Percentiles rank a stretch among this genome's conserved stretches.
Conservation (phyloP, 2,888 invertebrate genomes). For the Cheiracanthium punctorium region DNA sequence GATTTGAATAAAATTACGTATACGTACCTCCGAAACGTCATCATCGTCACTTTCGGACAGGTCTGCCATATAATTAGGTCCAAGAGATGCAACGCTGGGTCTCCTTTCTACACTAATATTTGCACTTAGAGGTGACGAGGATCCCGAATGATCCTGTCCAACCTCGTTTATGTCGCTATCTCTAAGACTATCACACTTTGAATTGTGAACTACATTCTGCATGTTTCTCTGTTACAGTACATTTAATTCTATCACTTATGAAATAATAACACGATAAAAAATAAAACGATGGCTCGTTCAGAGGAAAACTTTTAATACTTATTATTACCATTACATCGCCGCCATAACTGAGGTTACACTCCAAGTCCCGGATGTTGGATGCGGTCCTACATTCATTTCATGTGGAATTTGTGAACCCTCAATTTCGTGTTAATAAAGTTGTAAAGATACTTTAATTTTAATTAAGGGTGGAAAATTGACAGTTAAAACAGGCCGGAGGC, state of each 20-base stretch:
- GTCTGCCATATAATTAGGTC: conserved; percentile 92
- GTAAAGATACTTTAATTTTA: no score
- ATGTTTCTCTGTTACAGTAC: conserved; percentile 80
- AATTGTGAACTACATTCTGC: conserved; percentile 91
- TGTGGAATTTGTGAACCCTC: conserved; percentile 46
- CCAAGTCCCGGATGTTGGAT: conserved; percentile 68
- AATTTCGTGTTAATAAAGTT: conserved; percentile 39
- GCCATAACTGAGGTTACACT: conserved; percentile 71
- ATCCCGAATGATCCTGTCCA: conserved; percentile 74
- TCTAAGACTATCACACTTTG: conserved; percentile 87
- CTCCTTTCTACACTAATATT: conserved; percentile 71
- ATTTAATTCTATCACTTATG: conserved; percentile 41
- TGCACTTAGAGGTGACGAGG: conserved; percentile 67
- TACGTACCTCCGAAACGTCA: conserved; percentile 95
- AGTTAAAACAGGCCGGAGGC: no score
- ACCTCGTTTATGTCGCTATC: conserved; percentile 82
- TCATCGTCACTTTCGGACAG: conserved; percentile 97
- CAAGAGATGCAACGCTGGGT: conserved; percentile 76
- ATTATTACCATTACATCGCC: conserved; percentile 69
- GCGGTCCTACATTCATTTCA: conserved; percentile 53
- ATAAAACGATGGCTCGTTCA: conserved; percentile 30
- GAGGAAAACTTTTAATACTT: conserved; percentile 58
- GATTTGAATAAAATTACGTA: conserved; percentile 15
- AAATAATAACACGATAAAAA: conserved; percentile 47
- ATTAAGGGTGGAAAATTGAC: no score